Base-by-base conservation (phyloP, 2,113 vertebrate genomes). In the Lucifuga dentata region DNA sequence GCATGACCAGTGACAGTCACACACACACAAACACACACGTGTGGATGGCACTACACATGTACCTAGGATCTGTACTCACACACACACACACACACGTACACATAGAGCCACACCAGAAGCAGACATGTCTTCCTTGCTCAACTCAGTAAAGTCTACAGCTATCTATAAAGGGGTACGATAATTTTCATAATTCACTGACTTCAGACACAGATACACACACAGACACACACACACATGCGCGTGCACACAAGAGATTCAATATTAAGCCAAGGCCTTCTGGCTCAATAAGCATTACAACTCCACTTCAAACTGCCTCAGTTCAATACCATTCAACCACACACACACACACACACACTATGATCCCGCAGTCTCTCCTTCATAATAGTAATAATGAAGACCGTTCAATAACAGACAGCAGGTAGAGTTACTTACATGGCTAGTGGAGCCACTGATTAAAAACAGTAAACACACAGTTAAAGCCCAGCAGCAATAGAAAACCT, bases 1-100 rank as follows among this genome's bases (percentile, higher is more conserved):
- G 72, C 77, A 70, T 70, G 56, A 79, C 62, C 55, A 39, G 69
- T 40, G 49, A 65, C 39, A 61, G 59, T 36, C 61, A 72, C 63
- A 75, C 45, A 77, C 49, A 68, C 45, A 48, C 48, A 61, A 46
- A 66, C 44, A 70, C 63, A 77, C 61, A 65, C 23, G 5, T 60
- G 15, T 56, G 53, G 40, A 62, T 50, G 13, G 21, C 2, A 5
- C 19, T 33, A 63, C 64, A 72, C 66, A 58, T 15, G 55, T 44
- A 16, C 43, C 33, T 1, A 5, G 33, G 61, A 61, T 46, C 55
- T 58, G 21, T 20, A 23, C 36, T 33, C 43, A 51, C 33, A 29
- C 68, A 73, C 41, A 40, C 20, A 12, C 15, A 50, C 35, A 20
- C 11, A 35, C 24, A 9, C 5, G 11, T 8, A 5, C 29, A 52